Evolutionary conservation across 2,797 vertebrate species (phyloP).

Genomic region (Sparidentex hasta): DNA sequence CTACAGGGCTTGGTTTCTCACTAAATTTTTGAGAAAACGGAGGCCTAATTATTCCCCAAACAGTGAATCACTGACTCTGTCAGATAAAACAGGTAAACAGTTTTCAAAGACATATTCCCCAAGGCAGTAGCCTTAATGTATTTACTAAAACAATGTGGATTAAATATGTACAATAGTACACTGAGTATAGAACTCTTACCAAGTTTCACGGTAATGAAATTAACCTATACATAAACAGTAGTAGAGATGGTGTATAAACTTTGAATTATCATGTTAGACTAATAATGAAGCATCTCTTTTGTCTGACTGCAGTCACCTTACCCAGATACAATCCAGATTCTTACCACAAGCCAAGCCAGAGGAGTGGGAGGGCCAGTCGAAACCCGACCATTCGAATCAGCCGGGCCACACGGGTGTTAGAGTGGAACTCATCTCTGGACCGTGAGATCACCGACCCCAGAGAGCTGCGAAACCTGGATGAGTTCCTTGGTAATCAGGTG

Average conservation of each 20-base stretch:
- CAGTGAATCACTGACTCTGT: slow-evolving; percentile 54
- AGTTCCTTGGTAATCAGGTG: slow-evolving; percentile 96
- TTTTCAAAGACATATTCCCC: not conserved
- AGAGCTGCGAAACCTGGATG: slow-evolving; percentile 94
- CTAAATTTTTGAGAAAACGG: slow-evolving; percentile 78
- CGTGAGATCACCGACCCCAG: slow-evolving; percentile 90
- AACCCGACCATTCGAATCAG: slow-evolving; percentile 91
- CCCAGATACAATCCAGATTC: slow-evolving; percentile 45
- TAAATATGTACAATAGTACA: not conserved
- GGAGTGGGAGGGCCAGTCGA: slow-evolving; percentile 48
- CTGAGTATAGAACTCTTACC: not conserved
- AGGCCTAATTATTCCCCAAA: slow-evolving; percentile 68
- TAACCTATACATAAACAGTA: not conserved
- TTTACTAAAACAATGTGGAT: not conserved
- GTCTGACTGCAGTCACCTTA: slow-evolving; percentile 59
- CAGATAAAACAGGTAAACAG: slow-evolving; percentile 74
- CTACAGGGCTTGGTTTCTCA: slow-evolving; percentile 78
- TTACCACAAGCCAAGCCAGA: slow-evolving; percentile 47
- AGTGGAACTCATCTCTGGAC: slow-evolving; percentile 87
- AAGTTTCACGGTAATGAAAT: not conserved
- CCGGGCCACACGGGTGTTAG: slow-evolving; percentile 86
- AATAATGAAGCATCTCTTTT: not conserved
- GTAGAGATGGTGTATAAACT: not conserved
- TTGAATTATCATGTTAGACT: not conserved
- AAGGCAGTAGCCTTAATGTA: not conserved